phyloP scores from a whole-genome alignment of 1,140 invertebrate species.

The Drosophila setifemur region DNA sequence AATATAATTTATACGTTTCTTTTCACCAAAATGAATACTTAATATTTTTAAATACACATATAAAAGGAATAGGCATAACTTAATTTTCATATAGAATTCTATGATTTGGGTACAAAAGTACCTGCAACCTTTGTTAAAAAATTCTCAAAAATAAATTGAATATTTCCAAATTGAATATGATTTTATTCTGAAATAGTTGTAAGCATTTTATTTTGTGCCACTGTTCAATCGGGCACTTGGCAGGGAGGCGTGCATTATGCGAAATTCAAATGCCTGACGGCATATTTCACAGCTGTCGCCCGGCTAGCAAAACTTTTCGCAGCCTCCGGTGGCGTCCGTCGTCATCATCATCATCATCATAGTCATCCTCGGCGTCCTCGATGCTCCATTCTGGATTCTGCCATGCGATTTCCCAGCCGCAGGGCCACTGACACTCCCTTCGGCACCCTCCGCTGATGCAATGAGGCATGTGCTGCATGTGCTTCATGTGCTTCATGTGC shows the following conservation, averaged over 20 bases:
- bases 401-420: conserved; percentile 6
- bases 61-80: no score
- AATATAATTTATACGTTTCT: no score
- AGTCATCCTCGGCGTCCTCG: background rate
- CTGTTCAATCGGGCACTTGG: conserved; percentile 53
- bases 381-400: conserved; percentile 13
- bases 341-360: conserved; percentile 18
- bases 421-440: conserved; percentile 59
- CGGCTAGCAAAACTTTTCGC: conserved; percentile 69
- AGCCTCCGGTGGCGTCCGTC: conserved; percentile 39
- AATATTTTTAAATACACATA: no score
- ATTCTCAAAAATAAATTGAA: background rate
- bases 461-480: conserved; percentile 59
- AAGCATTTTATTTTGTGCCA: conserved; percentile 6
- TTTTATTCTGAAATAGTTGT: background rate
- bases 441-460: conserved; percentile 47
- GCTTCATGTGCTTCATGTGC: no score
- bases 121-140: no score
- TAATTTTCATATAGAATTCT: no score
- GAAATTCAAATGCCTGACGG: conserved; percentile 80
- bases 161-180: background rate
- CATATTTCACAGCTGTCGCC: conserved; percentile 80
- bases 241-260: conserved; percentile 76
- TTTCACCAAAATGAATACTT: no score
- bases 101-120: no score